Conservation (phyloP, 92 coral and sea anemone genomes). For the Galaxea fascicularis region DNA sequence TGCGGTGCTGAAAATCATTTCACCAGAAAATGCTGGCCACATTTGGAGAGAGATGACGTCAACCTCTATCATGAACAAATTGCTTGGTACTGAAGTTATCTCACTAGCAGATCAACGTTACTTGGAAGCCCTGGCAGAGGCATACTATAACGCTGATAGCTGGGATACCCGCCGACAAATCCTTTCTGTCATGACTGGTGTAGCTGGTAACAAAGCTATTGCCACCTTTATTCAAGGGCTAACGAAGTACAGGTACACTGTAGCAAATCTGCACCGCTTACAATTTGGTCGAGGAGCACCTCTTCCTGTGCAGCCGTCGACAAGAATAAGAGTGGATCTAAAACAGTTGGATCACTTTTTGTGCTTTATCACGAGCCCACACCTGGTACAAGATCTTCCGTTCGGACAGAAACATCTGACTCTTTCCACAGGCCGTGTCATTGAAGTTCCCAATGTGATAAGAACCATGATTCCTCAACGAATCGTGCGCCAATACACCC, state of each 20-base stretch:
- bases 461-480: conserved; percentile 22
- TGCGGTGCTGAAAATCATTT: conserved; percentile 36
- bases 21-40: conserved; percentile 31
- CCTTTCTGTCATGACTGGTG: conserved; percentile 53
- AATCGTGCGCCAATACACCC: no score
- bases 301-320: not conserved
- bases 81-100: conserved; percentile 10
- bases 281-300: conserved; percentile 29
- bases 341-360: conserved; percentile 12
- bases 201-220: conserved; percentile 42
- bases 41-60: conserved; percentile 34
- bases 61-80: conserved; percentile 22
- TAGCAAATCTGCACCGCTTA: conserved; percentile 24
- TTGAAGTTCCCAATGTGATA: conserved; percentile 25
- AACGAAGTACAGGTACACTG: conserved; percentile 24
- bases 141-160: conserved; percentile 47
- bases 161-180: conserved; percentile 51
- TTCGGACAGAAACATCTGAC: conserved; percentile 14
- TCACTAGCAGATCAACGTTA: conserved; percentile 27
- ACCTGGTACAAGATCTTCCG: conserved; percentile 12
- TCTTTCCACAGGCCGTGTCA: conserved; percentile 23
- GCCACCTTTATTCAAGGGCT: conserved; percentile 20
- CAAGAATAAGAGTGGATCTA: conserved; percentile 15
- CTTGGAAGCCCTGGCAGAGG: conserved; percentile 57
- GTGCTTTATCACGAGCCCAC: conserved; percentile 17